Evolutionary conservation across 2,113 vertebrate genomes (phyloP).

Genomic region (Gasterosteus aculeatus): DNA sequence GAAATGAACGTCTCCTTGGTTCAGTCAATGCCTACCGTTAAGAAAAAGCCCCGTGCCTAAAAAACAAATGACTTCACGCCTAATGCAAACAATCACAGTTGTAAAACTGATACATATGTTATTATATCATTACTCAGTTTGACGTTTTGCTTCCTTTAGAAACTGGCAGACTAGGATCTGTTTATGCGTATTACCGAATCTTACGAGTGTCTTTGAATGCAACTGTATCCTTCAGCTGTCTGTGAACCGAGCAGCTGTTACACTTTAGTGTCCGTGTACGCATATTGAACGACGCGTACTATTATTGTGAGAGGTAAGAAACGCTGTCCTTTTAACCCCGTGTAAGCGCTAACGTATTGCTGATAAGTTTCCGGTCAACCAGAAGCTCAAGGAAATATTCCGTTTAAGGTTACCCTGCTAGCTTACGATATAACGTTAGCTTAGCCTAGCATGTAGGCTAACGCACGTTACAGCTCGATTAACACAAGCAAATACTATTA

Average conservation of each 20-base stretch:
- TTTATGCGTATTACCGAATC: fast-evolving
- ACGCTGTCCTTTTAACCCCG: background rate
- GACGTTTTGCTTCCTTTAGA: background rate
- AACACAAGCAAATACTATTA: background rate
- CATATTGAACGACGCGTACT: conserved; percentile 32
- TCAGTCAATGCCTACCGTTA: background rate
- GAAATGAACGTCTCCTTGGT: fast-evolving
- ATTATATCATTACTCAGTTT: background rate
- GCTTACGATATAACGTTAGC: conserved; percentile 1
- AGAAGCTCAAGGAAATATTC: background rate
- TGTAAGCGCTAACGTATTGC: background rate
- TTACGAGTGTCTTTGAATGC: conserved; percentile 8
- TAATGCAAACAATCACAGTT: background rate
- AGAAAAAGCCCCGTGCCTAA: background rate
- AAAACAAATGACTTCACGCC: no score
- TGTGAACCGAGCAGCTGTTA: conserved; percentile 68
- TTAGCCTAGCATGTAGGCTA: conserved; percentile 40
- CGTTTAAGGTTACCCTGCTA: conserved; percentile 4
- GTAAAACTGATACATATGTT: background rate
- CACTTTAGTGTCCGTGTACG: conserved; percentile 19
- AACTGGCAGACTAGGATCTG: background rate
- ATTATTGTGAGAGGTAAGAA: conserved; percentile 53
- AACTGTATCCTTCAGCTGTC: conserved; percentile 39
- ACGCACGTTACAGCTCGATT: conserved; percentile 22
- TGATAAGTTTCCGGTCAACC: background rate